phyloP scores from a whole-genome alignment of 2,113 vertebrate genomes.

The rabbit (Oryctolagus cuniculus) region mOryCun1.1 NC_091441.1:96590501-96591000 shows the following conservation, averaged over 20 bases:
- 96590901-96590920: neutral
- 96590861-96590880: neutral
- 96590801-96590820: no score
- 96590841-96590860: neutral
- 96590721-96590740: neutral
- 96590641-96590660: neutral
- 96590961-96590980: neutral
- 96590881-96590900: neutral
- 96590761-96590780: neutral
- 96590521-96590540: neutral
- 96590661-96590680: neutral
- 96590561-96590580: no score
- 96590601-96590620: neutral
- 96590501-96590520: neutral
- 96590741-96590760: neutral
- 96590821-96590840: neutral
- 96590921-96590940: accelerated
- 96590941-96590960: neutral
- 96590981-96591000: neutral
- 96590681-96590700: neutral
- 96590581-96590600: neutral
- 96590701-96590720: neutral
- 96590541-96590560: neutral
- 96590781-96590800: neutral
- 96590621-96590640: neutral